Evolutionary conservation across 1,140 invertebrate genomes (phyloP), one percentile per base, ranked within the genome.

Genomic region (Streblospio benedicti): DNA sequence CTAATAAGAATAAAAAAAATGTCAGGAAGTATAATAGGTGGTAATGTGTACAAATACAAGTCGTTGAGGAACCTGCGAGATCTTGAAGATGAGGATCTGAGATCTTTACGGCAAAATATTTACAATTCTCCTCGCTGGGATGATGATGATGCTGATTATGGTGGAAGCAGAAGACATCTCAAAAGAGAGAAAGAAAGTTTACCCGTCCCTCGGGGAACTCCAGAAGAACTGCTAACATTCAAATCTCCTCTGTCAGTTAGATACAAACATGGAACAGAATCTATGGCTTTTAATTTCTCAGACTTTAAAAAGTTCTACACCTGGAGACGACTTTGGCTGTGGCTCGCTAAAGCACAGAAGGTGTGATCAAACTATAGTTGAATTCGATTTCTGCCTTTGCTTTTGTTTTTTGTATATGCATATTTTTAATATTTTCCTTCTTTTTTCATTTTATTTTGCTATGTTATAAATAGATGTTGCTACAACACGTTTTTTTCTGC

Each of bases 271-370:
- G 23, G 23, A 9, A 16, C 12, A 9, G 14, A 12, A 9, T 14
- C 12, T 9, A 49, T 49, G 45, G 14, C 6, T 49, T 20, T 12
- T 23, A 49, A 14, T 23, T 49, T 49, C 20, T 18, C 25, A 6
- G 50, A 52, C 6, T 23, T 30, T 5, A 52, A 52, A n/a, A 56
- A 56, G 27, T 4, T 43, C 35, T n/a, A 6, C 4, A 56, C 35
- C 14, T 56, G 53, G 53, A 16, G 53, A 16, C 16, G 14, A 6
- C 53, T 56, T 23, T 56, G 53, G 53, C 14, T 41, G 4, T 5
- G 9, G 4, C 32, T 56, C 12, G 53, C 53, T 5, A 50, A 62
- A 57, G 16, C 59, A 14, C 49, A 62, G 20, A 49, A 62, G 57
- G 57, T 62, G 12, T 30, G 32, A 28, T 61, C 25, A 16, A 16